These are phyloP conservation scores for Chlorops oryzae DNA, from an alignment of 1,140 invertebrate species.

Conservation along the genomic window DNA sequence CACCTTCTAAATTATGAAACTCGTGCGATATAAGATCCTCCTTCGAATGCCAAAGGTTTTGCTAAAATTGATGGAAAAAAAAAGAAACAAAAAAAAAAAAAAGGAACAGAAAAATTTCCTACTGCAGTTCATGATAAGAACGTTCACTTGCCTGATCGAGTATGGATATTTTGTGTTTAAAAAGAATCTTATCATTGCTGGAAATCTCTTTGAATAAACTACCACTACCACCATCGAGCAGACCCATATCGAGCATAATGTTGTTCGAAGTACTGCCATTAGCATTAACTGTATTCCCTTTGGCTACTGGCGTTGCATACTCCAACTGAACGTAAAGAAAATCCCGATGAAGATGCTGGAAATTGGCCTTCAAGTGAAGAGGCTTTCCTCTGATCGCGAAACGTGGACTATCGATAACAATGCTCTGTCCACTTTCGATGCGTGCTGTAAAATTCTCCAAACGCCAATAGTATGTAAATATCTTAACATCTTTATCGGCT, in stretches of 20 bases:
- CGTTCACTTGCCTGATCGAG: conserved; percentile 28
- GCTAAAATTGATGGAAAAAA: too few relatives aligned
- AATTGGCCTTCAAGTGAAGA: conserved; percentile 32
- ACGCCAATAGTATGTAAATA: conserved; percentile 45
- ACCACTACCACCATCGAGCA: too few relatives aligned
- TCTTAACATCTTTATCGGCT: conserved; percentile 30
- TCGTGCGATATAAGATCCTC: conserved; percentile 41
- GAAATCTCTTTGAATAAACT: conserved; percentile 36
- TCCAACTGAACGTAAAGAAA: conserved; percentile 34
- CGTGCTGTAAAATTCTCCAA: conserved; percentile 39
- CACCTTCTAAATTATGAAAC: conserved; percentile 30
- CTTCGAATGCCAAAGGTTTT: conserved; percentile 22
- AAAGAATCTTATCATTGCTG: conserved; percentile 23
- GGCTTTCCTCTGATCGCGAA: conserved; percentile 42
- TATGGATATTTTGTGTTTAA: conserved; percentile 41
- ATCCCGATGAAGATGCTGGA: conserved; percentile 40
- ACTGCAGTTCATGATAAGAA: not conserved
- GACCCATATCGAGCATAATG: conserved; percentile 38
- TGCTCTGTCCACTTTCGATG: conserved; percentile 18
- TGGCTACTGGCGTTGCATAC: conserved; percentile 11
- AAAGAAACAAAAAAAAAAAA: too few relatives aligned
- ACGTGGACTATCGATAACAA: conserved; percentile 29
- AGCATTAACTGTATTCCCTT: conserved; percentile 4
- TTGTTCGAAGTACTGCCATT: conserved; percentile 19
- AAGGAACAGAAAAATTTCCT: not conserved